Evolutionary conservation across 2,888 invertebrate species (phyloP).

Genomic region (Lasioglossum morio): DNA sequence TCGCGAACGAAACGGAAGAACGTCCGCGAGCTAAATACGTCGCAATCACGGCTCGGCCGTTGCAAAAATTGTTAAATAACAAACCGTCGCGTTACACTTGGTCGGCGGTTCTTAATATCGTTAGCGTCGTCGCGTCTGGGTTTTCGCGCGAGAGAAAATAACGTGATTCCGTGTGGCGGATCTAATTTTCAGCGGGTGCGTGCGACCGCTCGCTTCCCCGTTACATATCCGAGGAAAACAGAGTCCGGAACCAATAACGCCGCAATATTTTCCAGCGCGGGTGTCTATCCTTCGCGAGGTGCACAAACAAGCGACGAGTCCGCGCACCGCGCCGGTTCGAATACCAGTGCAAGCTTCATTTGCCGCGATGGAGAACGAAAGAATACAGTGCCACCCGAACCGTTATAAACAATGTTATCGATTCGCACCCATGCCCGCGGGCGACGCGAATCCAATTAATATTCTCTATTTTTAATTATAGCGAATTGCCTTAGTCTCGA

Average conservation of each 20-base stretch:
- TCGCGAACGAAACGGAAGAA: background rate
- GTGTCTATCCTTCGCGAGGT: background rate
- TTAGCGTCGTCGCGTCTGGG: background rate
- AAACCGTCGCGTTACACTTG: background rate
- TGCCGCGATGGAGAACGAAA: slow-evolving; percentile 13
- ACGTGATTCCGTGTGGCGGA: background rate
- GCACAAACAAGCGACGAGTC: background rate
- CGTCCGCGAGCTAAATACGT: background rate
- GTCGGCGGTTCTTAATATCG: background rate
- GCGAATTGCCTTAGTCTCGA: no score
- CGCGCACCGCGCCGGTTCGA: background rate
- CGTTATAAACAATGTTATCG: slow-evolving; percentile 35
- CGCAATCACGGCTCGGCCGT: background rate
- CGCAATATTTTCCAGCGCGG: background rate
- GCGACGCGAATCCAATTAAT: no score
- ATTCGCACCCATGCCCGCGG: slow-evolving; percentile 4
- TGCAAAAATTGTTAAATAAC: background rate
- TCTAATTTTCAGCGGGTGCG: background rate
- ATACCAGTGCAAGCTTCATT: slow-evolving; percentile 27
- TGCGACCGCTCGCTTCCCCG: background rate
- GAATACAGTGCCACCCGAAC: background rate
- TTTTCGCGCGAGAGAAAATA: background rate
- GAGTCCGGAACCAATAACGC: background rate
- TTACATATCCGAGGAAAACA: background rate
- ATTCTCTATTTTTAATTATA: no score